Conservation (phyloP, 2,797 vertebrate genomes). For the Silurus lanzhouensis region DNA sequence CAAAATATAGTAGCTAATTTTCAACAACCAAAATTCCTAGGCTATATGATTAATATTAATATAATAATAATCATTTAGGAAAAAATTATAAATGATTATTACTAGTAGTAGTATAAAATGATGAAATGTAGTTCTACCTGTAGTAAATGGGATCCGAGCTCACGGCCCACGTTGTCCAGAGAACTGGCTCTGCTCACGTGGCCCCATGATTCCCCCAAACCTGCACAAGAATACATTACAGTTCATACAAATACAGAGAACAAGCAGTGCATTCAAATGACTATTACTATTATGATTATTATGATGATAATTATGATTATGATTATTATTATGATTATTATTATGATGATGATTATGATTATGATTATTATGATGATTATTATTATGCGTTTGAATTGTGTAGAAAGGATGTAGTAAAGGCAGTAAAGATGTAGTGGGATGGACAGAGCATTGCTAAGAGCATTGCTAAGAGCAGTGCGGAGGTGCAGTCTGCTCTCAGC, state of each 20-base stretch:
- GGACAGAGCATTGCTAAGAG: slow-evolving; percentile 62
- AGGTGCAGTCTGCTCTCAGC: slow-evolving; percentile 48
- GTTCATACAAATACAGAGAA: background rate
- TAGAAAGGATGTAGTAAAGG: background rate
- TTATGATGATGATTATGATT: background rate
- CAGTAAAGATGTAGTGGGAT: slow-evolving; percentile 54
- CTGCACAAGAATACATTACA: slow-evolving; percentile 64
- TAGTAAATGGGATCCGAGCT: slow-evolving; percentile 92
- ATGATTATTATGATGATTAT: background rate
- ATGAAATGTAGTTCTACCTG: slow-evolving; percentile 77
- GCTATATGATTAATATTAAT: background rate
- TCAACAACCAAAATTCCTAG: background rate
- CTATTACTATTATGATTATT: slow-evolving; percentile 4
- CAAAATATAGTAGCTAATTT: background rate
- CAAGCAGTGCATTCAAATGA: background rate
- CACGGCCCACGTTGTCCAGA: slow-evolving; percentile 88
- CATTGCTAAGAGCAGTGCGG: slow-evolving; percentile 40
- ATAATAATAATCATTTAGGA: background rate
- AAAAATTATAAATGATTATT: background rate
- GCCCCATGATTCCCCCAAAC: slow-evolving; percentile 96
- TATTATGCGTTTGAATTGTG: background rate
- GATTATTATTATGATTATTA: background rate
- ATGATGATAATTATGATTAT: background rate
- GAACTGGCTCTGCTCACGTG: slow-evolving; percentile 86
- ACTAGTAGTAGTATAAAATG: slow-evolving; percentile 8